phyloP scores from a whole-genome alignment of 2,888 invertebrate genomes.

The Oxytorus armatus region DNA sequence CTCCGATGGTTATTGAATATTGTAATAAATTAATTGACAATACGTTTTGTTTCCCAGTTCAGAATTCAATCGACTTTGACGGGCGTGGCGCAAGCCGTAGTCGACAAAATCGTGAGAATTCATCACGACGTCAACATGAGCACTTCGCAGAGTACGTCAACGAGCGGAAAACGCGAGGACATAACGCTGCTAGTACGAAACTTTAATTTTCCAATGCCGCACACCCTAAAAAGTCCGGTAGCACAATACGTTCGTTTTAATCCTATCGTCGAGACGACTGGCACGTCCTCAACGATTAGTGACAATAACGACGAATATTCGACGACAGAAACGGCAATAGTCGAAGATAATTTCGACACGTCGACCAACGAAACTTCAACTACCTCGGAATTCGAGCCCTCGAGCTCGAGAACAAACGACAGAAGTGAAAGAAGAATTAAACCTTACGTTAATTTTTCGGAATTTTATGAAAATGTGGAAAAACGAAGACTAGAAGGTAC shows the following conservation, averaged over 20 bases:
- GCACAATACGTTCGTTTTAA: constrained; percentile 87
- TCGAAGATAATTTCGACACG: constrained; percentile 78
- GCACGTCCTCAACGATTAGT: constrained; percentile 75
- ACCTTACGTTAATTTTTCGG: constrained; percentile 94
- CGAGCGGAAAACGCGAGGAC: constrained; percentile 90
- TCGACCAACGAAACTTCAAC: constrained; percentile 83
- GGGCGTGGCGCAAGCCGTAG: constrained; percentile 93
- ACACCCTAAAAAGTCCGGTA: constrained; percentile 86
- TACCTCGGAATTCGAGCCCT: constrained; percentile 81
- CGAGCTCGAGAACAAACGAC: constrained; percentile 85
- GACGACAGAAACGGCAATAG: constrained; percentile 65
- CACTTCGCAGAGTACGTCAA: constrained; percentile 83
- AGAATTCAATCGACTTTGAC: constrained; percentile 91
- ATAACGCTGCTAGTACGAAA: constrained; percentile 94
- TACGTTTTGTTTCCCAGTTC: constrained; percentile 86
- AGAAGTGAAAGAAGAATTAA: constrained; percentile 90
- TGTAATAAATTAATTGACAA: constrained; percentile 25
- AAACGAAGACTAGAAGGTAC: constrained; percentile 88
- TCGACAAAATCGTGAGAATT: constrained; percentile 93
- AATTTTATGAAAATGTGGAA: constrained; percentile 91
- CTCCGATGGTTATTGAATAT: background rate
- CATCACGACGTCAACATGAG: constrained; percentile 92
- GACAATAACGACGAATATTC: constrained; percentile 73
- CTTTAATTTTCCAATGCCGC: constrained; percentile 92
- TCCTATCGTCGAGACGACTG: constrained; percentile 86